Evolutionary conservation across 1,140 invertebrate species (phyloP).

Genomic region (Lucilia cuprina): DNA sequence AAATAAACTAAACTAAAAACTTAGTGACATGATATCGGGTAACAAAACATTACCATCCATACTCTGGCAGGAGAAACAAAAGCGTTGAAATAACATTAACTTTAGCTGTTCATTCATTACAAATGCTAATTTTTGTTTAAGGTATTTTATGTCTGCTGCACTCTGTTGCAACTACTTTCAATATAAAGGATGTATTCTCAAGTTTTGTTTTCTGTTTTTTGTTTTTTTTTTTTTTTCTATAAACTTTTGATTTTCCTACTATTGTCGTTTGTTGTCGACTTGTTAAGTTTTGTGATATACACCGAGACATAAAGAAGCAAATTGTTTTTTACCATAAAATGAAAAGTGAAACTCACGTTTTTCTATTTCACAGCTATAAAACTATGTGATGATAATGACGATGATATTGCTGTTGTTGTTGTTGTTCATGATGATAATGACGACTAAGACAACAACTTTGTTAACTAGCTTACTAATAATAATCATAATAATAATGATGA

Average conservation of each 20-base stretch:
- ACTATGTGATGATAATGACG: not conserved
- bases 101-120: constrained; percentile 35
- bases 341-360: constrained; percentile 35
- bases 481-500: constrained; percentile 10
- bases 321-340: constrained; percentile 35
- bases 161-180: constrained; percentile 15
- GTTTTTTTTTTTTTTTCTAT: not conserved
- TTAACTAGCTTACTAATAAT: constrained; percentile 3
- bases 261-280: constrained; percentile 6
- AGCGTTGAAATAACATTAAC: constrained; percentile 30
- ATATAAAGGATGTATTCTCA: constrained; percentile 27
- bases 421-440: not conserved
- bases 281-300: constrained; percentile 2
- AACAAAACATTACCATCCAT: not conserved
- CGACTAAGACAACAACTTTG: not conserved
- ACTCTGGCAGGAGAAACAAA: not conserved
- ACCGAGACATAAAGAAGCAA: constrained; percentile 16
- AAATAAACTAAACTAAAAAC: not conserved
- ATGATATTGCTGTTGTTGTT: not conserved
- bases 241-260: not conserved
- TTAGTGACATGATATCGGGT: not conserved
- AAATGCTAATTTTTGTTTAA: constrained; percentile 21
- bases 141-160: not conserved
- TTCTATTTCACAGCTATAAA: constrained; percentile 29
- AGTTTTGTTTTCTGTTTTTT: constrained; percentile 20